phyloP scores from a whole-genome alignment of 1,140 invertebrate genomes.

The Stegodyphus mimosarum region DNA sequence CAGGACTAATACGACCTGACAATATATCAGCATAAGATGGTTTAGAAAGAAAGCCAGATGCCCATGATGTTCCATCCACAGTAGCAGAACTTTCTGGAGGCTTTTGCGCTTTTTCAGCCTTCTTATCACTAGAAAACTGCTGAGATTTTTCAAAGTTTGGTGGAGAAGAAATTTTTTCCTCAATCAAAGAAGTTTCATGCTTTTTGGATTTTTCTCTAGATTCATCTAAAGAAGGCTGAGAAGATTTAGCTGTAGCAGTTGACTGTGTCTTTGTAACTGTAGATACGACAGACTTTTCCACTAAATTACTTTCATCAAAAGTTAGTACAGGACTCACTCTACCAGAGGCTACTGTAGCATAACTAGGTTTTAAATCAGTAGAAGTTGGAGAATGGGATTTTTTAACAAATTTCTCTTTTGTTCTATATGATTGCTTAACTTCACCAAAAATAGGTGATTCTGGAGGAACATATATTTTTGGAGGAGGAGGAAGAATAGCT shows the following conservation, averaged over 20 bases:
- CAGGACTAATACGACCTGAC: conserved; percentile 38
- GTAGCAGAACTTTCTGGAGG: neutral
- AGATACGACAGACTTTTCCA: neutral
- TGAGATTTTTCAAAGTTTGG: no score
- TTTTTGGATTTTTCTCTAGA: conserved; percentile 10
- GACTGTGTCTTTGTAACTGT: neutral
- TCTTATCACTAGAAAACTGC: no score
- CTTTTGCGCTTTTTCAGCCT: no score
- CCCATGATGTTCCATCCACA: conserved; percentile 44
- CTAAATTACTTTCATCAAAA: neutral
- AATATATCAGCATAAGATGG: conserved; percentile 61
- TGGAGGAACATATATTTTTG: conserved; percentile 57
- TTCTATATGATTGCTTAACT: neutral
- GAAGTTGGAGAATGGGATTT: conserved; percentile 15
- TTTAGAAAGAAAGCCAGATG: conserved; percentile 53
- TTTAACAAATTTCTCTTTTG: neutral
- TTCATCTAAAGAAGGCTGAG: neutral
- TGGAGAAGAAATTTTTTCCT: no score
- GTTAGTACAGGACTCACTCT: conserved; percentile 13
- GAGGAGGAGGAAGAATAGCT: conserved; percentile 48
- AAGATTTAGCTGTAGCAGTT: neutral
- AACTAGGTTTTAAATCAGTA: conserved; percentile 18
- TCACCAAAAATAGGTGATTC: conserved; percentile 21
- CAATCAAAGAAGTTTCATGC: neutral
- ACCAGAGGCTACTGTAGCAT: conserved; percentile 36